Evolutionary conservation across 2,113 vertebrate species (phyloP).

Genomic region (Scytalopus superciliaris): DNA sequence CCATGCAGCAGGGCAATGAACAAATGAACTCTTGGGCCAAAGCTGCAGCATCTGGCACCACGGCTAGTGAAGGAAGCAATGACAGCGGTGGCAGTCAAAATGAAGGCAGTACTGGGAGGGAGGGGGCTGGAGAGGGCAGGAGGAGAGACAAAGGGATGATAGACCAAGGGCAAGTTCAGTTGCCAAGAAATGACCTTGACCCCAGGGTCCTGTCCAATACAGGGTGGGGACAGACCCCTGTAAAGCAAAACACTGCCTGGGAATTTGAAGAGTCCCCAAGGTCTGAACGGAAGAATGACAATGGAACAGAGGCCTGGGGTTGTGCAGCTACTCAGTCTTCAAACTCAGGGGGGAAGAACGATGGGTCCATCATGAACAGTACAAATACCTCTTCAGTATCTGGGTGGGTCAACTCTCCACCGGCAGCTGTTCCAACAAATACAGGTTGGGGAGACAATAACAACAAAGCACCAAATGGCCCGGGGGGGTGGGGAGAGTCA

Average conservation of each 20-base stretch:
- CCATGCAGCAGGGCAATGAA: slow-evolving; percentile 74
- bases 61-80: slow-evolving; percentile 88
- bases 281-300: slow-evolving; percentile 84
- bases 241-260: slow-evolving; percentile 97
- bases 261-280: slow-evolving; percentile 93
- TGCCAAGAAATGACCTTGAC: slow-evolving; percentile 92
- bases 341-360: slow-evolving; percentile 88
- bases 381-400: slow-evolving; percentile 87
- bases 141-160: slow-evolving; percentile 74
- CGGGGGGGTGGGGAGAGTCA: slow-evolving; percentile 89
- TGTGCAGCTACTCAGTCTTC: slow-evolving; percentile 83
- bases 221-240: slow-evolving; percentile 97
- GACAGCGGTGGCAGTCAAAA: slow-evolving; percentile 77
- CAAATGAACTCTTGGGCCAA: slow-evolving; percentile 86
- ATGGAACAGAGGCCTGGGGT: slow-evolving; percentile 87
- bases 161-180: slow-evolving; percentile 79
- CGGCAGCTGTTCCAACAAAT: slow-evolving; percentile 78
- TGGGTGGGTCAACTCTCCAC: slow-evolving; percentile 86
- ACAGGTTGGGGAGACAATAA: slow-evolving; percentile 84
- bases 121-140: slow-evolving; percentile 78
- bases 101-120: slow-evolving; percentile 80
- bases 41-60: slow-evolving; percentile 79
- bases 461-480: slow-evolving; percentile 86
- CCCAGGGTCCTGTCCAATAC: slow-evolving; percentile 94
- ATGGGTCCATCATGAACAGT: slow-evolving; percentile 83